phyloP scores from a whole-genome alignment of 2,113 vertebrate genomes.

The Australoheros scitulus region DNA sequence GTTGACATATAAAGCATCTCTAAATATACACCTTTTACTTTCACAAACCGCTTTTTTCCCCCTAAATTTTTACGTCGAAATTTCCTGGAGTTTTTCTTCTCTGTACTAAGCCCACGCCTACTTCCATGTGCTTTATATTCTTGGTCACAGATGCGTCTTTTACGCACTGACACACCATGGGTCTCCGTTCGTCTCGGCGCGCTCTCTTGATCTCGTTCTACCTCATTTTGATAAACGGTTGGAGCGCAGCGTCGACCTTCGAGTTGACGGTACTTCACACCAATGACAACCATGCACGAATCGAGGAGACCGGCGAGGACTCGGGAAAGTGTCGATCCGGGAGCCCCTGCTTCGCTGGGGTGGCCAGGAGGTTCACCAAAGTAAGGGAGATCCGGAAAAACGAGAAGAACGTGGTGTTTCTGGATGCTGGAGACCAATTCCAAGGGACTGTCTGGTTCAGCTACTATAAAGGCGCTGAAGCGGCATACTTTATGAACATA shows the following conservation, averaged over 20 bases:
- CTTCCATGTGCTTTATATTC: not conserved
- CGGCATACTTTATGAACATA: constrained; percentile 87
- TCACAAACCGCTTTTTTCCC: not conserved
- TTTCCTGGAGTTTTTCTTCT: not conserved
- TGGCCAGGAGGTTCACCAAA: constrained; percentile 81
- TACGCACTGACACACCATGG: constrained; percentile 43
- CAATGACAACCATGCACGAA: constrained; percentile 88
- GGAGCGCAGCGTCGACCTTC: constrained; percentile 52
- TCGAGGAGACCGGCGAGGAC: constrained; percentile 85
- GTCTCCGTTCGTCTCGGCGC: not conserved
- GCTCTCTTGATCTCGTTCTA: not conserved
- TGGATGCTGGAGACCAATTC: constrained; percentile 93
- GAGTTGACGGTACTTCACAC: constrained; percentile 88
- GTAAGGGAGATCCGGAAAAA: constrained; percentile 74
- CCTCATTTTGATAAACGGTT: constrained; percentile 10
- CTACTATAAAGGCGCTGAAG: constrained; percentile 87
- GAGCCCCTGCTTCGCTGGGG: constrained; percentile 83
- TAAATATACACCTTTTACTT: not conserved
- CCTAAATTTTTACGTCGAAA: not conserved
- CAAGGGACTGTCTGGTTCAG: constrained; percentile 94
- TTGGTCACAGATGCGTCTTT: not conserved
- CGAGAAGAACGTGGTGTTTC: constrained; percentile 83
- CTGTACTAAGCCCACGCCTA: not conserved
- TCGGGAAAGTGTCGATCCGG: constrained; percentile 73
- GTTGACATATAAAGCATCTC: not conserved